Percentiles rank a stretch among this genome's conserved stretches.
Evolutionary conservation across 2,113 vertebrate genomes (phyloP).

Genomic region (Percina caprodes): DNA sequence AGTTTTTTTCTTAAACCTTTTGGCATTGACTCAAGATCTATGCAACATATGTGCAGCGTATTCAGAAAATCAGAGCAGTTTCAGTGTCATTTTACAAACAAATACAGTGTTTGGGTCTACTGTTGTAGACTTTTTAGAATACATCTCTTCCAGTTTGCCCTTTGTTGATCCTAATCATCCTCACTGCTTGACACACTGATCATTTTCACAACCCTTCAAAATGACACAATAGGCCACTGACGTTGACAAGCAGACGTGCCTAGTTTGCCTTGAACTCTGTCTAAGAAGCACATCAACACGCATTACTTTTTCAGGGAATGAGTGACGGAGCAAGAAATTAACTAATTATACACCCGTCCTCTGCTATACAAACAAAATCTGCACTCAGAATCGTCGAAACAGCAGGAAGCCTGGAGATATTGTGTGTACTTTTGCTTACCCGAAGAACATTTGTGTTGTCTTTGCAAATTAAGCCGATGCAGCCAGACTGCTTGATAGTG

Average conservation of each 20-base stretch:
- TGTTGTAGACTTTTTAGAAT: neutral
- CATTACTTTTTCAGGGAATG: conserved; percentile 12
- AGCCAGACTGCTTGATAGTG: conserved; percentile 45
- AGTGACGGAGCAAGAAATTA: conserved; percentile 23
- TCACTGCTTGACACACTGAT: conserved; percentile 35
- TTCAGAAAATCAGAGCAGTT: neutral
- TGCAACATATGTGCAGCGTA: neutral
- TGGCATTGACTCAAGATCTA: neutral
- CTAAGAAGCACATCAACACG: neutral
- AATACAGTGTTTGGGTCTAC: neutral
- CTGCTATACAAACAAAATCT: conserved; percentile 39
- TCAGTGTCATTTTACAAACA: neutral
- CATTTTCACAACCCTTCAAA: conserved; percentile 2
- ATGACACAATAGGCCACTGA: neutral
- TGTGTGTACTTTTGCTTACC: conserved; percentile 36
- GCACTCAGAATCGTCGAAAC: neutral
- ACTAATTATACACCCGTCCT: conserved; percentile 28
- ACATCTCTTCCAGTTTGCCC: neutral
- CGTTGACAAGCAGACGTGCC: neutral
- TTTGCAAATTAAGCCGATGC: conserved; percentile 40
- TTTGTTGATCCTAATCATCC: conserved; percentile 42
- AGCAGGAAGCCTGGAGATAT: conserved; percentile 40
- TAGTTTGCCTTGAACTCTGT: conserved; percentile 24
- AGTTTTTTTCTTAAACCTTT: neutral
- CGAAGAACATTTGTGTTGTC: conserved; percentile 60